Conservation (phyloP, 2,113 vertebrate species). For the Probosciger aterrimus region DNA sequence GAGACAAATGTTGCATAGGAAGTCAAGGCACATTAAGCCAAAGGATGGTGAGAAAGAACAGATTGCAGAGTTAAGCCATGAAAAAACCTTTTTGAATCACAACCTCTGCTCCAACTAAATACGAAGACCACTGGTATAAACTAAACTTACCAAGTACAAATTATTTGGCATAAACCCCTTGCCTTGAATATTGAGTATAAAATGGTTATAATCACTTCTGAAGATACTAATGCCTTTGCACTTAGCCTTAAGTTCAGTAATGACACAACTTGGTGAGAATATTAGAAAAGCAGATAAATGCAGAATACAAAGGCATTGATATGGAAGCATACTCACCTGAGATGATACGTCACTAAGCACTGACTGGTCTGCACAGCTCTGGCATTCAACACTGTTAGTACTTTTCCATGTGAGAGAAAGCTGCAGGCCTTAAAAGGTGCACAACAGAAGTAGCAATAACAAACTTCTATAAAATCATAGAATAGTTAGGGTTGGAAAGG, state of each 20-base stretch:
- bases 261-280: background rate
- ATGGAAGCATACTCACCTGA: background rate
- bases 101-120: background rate
- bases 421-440: background rate
- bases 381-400: background rate
- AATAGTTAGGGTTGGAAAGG: too few relatives aligned
- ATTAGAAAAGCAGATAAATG: background rate
- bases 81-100: background rate
- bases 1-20: background rate
- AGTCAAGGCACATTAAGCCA: background rate
- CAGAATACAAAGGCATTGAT: background rate
- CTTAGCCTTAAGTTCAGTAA: background rate
- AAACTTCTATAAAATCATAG: background rate
- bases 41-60: background rate
- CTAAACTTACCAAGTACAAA: background rate
- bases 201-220: background rate
- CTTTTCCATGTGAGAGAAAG: background rate
- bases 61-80: background rate
- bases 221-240: background rate
- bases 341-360: background rate
- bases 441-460: background rate
- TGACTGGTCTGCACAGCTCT: background rate
- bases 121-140: background rate
- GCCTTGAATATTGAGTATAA: background rate
- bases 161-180: background rate